Conservation (phyloP, 2,888 invertebrate genomes). For the Atethmia centrago region DNA sequence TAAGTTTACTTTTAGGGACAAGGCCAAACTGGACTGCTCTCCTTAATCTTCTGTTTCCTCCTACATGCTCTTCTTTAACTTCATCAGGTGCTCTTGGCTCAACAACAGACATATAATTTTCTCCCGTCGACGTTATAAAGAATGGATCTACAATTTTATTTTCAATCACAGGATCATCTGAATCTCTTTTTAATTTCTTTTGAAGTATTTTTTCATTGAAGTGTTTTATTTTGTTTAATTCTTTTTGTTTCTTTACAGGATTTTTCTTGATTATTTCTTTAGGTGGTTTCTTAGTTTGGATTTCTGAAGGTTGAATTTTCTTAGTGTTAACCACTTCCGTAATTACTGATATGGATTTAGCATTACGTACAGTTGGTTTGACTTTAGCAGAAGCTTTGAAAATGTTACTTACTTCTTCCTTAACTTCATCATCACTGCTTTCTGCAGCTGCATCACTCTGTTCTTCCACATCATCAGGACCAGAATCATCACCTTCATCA, state of each 20-base stretch:
- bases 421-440: constrained; percentile 17
- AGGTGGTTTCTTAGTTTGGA: constrained; percentile 19
- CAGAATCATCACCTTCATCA: constrained; percentile 39
- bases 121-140: constrained; percentile 86
- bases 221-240: constrained; percentile 80
- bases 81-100: constrained; percentile 87
- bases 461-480: constrained; percentile 13
- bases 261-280: constrained; percentile 72
- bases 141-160: constrained; percentile 86
- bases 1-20: constrained; percentile 79
- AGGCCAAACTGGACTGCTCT: constrained; percentile 88
- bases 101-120: constrained; percentile 85
- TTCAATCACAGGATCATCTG: constrained; percentile 61
- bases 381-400: constrained; percentile 29
- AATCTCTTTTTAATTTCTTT: constrained; percentile 80
- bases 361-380: constrained; percentile 22
- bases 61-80: constrained; percentile 83
- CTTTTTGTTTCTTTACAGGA: constrained; percentile 76
- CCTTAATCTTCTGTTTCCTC: constrained; percentile 85
- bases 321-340: background rate
- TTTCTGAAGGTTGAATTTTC: constrained; percentile 17
- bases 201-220: constrained; percentile 82
- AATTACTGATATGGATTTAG: constrained; percentile 17
- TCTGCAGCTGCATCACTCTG: constrained; percentile 29
- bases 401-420: constrained; percentile 10